phyloP scores from a whole-genome alignment of 2,888 invertebrate species.

The Tetragnatha montana region DNA sequence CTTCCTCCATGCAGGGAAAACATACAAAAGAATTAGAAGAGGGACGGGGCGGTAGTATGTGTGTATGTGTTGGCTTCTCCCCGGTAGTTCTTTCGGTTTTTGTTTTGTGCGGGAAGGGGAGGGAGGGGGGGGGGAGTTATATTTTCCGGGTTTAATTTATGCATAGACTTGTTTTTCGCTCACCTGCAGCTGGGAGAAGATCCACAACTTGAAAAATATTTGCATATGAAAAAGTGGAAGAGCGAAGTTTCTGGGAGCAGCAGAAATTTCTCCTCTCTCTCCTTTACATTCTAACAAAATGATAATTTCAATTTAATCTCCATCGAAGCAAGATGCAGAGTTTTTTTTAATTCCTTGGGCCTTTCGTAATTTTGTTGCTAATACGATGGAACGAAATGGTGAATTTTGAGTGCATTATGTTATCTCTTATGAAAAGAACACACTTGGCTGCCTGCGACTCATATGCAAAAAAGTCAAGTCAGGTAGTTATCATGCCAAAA shows the following conservation, averaged over 20 bases:
- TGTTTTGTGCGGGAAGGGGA: background rate
- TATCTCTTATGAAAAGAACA: background rate
- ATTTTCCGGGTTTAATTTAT: constrained; percentile 61
- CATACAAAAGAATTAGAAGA: constrained; percentile 68
- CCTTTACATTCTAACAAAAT: background rate
- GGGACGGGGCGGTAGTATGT: constrained; percentile 18
- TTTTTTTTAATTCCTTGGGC: background rate
- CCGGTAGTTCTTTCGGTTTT: constrained; percentile 8
- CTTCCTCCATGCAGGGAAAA: constrained; percentile 42
- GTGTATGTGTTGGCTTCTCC: constrained; percentile 12
- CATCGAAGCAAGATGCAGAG: background rate
- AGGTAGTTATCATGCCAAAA: too few species aligned
- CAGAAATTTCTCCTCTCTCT: background rate
- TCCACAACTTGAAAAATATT: constrained; percentile 39
- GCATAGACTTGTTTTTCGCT: constrained; percentile 54
- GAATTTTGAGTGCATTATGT: background rate
- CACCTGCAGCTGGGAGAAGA: constrained; percentile 47
- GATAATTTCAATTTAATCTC: constrained; percentile 11
- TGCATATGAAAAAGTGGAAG: constrained; percentile 54
- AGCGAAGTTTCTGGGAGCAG: background rate
- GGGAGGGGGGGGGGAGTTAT: background rate
- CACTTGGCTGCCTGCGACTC: background rate
- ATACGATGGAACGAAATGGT: background rate
- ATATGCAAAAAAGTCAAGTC: background rate
- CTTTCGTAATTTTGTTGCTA: background rate